Evolutionary conservation across 2,113 vertebrate genomes (phyloP).

Genomic region (Takifugu bimaculatus): DNA sequence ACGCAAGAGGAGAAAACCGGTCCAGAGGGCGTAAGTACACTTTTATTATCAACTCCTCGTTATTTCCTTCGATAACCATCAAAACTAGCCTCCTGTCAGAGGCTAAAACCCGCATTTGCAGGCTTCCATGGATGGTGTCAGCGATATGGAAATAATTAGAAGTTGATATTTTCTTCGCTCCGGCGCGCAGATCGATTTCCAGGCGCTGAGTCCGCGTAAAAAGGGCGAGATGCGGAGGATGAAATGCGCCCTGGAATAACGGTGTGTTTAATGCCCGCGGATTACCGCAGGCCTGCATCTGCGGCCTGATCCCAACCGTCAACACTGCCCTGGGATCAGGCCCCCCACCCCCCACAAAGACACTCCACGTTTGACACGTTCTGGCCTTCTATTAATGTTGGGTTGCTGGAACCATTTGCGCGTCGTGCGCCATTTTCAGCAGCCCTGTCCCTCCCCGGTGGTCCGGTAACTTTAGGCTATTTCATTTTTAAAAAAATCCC

Average conservation of each 20-base stretch:
- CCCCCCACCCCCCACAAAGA: background rate
- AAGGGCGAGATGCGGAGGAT: background rate
- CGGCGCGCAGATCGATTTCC: too few relatives aligned
- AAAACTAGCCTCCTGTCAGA: too few relatives aligned
- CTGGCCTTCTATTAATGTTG: too few relatives aligned
- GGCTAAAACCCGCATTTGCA: background rate
- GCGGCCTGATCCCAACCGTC: constrained; percentile 23
- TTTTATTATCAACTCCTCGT: background rate
- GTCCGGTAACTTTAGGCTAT: too few relatives aligned
- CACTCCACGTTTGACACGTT: too few relatives aligned
- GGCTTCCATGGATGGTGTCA: background rate
- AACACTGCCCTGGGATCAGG: background rate
- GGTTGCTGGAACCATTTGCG: background rate
- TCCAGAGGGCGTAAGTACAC: constrained; percentile 67
- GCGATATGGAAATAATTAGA: too few relatives aligned
- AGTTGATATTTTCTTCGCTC: too few relatives aligned
- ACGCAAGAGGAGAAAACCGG: constrained; percentile 74
- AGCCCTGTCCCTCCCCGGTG: constrained; percentile 4
- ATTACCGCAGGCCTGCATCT: constrained; percentile 44
- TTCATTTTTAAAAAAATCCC: too few relatives aligned
- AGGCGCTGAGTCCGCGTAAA: background rate
- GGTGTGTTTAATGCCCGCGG: constrained; percentile 24
- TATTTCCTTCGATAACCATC: too few relatives aligned
- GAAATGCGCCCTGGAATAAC: background rate
- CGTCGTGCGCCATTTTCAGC: constrained; percentile 40